Conservation (phyloP, 2,797 vertebrate species). For the Sebastes kiyomatsui region DNA sequence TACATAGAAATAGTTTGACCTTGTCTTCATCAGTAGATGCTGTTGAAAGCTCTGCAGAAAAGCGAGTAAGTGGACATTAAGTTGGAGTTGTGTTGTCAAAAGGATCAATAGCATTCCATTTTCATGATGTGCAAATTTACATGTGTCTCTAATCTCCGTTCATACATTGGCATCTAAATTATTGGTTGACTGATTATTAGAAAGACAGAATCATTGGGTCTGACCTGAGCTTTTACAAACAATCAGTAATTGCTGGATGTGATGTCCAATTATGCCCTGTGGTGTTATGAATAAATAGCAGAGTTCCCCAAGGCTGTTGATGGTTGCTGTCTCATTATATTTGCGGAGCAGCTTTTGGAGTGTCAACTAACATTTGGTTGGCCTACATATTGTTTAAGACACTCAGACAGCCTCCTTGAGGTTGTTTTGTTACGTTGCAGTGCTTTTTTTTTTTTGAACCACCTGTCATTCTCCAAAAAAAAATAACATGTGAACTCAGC, state of each 20-base stretch:
- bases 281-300: slow-evolving; percentile 46
- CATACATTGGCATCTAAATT: slow-evolving; percentile 3
- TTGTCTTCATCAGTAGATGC: not conserved
- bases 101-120: not conserved
- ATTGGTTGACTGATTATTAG: slow-evolving; percentile 19
- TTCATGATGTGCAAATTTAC: not conserved
- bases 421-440: slow-evolving; percentile 21
- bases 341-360: slow-evolving; percentile 34
- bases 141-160: slow-evolving; percentile 1
- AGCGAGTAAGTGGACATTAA: not conserved
- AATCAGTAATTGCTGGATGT: slow-evolving; percentile 47
- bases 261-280: slow-evolving; percentile 45
- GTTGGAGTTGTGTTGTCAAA: not conserved
- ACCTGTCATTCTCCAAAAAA: slow-evolving; percentile 7
- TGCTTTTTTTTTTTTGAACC: not conserved
- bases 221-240: slow-evolving; percentile 48
- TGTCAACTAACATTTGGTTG: slow-evolving; percentile 44
- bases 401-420: slow-evolving; percentile 2
- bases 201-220: not conserved
- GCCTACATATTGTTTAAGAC: slow-evolving; percentile 37
- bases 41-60: not conserved
- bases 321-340: slow-evolving; percentile 51
- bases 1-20: not conserved
- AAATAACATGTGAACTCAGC: not conserved
- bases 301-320: slow-evolving; percentile 39